Percentiles rank a stretch among this genome's conserved stretches.
phyloP scores from a whole-genome alignment of 1,140 invertebrate species.

The Gyrodactylus bullatarudis region DNA sequence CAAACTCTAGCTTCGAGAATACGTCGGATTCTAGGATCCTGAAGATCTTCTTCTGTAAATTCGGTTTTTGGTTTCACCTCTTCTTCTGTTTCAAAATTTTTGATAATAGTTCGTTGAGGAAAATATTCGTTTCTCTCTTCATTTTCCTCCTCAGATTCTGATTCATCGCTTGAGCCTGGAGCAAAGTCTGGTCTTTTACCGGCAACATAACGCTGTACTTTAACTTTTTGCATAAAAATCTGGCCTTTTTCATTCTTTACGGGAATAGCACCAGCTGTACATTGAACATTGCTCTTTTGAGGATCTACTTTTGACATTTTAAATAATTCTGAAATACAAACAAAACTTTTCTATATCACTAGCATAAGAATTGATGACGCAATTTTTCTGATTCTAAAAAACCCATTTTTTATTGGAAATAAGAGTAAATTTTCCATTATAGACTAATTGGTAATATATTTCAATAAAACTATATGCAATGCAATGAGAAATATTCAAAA shows the following conservation, averaged over 20 bases:
- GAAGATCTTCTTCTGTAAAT: neutral
- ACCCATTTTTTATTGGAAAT: too few relatives aligned
- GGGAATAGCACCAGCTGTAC: neutral
- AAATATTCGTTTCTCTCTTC: neutral
- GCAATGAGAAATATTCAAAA: too few relatives aligned
- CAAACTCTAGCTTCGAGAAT: neutral
- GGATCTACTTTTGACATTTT: neutral
- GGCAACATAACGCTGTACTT: conserved; percentile 23
- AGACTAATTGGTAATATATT: too few relatives aligned
- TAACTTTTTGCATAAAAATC: conserved; percentile 23
- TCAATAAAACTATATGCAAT: too few relatives aligned
- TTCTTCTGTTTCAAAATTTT: conserved; percentile 4
- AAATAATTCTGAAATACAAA: neutral
- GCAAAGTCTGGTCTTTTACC: conserved; percentile 16
- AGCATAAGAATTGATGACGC: too few relatives aligned
- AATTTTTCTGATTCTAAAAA: too few relatives aligned
- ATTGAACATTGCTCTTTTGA: neutral
- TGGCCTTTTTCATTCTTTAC: conserved; percentile 12
- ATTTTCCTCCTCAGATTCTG: neutral
- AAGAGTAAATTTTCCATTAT: too few relatives aligned
- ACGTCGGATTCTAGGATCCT: conserved; percentile 11
- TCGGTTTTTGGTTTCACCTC: conserved; percentile 4
- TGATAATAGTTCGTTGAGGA: neutral
- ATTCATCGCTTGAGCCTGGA: neutral
- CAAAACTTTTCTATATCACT: neutral